Conservation (phyloP, 2,113 vertebrate species). For the Podilymbus podiceps region DNA sequence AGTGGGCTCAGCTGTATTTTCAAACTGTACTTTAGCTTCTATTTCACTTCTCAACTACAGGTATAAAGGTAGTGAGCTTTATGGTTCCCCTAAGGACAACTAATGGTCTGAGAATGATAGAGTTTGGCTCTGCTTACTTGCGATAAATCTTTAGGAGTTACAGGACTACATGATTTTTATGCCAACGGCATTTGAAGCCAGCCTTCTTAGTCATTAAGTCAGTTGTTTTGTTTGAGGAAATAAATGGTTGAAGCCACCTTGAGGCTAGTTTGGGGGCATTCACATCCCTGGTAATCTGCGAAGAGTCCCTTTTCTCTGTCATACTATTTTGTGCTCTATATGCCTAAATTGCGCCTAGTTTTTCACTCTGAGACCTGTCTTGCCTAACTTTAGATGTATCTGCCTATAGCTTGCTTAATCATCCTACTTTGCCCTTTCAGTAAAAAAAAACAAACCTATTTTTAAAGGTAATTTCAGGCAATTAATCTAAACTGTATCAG, state of each 20-base stretch:
- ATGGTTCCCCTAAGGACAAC: slow-evolving; percentile 22
- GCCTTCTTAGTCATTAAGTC: slow-evolving; percentile 19
- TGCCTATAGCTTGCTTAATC: background rate
- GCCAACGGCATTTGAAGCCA: background rate
- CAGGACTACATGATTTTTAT: background rate
- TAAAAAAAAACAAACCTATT: background rate
- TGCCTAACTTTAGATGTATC: background rate
- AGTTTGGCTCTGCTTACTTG: slow-evolving; percentile 24
- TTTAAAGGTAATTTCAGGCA: background rate
- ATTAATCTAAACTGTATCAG: background rate
- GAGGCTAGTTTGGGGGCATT: slow-evolving; percentile 7
- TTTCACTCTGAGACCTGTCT: background rate
- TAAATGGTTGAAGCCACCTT: slow-evolving; percentile 39
- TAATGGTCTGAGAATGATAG: background rate
- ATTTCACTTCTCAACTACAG: slow-evolving; percentile 23
- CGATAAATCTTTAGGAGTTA: slow-evolving; percentile 27
- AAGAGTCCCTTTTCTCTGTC: slow-evolving; percentile 12
- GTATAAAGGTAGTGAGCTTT: slow-evolving; percentile 36
- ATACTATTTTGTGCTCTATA: background rate
- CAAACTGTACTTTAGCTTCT: slow-evolving; percentile 4
- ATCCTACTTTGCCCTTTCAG: background rate
- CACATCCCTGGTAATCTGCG: background rate
- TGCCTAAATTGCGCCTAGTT: background rate
- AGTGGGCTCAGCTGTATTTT: slow-evolving; percentile 5
- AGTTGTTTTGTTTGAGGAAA: slow-evolving; percentile 40